These are phyloP conservation scores for Formicarius rufipectus DNA, from an alignment of 2,113 vertebrate species.

Conservation along the genomic window DNA sequence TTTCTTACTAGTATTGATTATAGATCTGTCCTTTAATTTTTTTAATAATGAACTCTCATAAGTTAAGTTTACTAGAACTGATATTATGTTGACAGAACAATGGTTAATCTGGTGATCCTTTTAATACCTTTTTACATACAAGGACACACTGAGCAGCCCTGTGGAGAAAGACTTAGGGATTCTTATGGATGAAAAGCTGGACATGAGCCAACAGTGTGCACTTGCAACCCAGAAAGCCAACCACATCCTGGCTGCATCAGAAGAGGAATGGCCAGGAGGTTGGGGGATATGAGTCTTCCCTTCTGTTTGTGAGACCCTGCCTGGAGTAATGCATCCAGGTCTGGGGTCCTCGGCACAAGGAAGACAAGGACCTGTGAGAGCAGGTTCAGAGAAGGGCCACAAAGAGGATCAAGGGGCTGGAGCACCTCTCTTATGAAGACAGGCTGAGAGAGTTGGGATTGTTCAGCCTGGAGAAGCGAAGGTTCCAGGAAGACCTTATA, in stretches of 20 bases:
- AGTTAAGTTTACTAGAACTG: not conserved
- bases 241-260: too few species aligned
- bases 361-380: not conserved
- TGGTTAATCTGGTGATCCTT: not conserved
- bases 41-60: not conserved
- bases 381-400: not conserved
- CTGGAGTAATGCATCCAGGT: not conserved
- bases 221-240: not conserved
- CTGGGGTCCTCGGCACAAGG: not conserved
- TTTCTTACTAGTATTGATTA: not conserved
- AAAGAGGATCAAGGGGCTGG: not conserved
- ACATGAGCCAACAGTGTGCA: not conserved
- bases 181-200: not conserved
- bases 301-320: not conserved
- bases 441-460: not conserved
- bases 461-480: not conserved
- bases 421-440: not conserved
- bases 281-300: fast-evolving
- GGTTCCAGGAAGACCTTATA: not conserved
- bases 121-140: not conserved
- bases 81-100: not conserved
- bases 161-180: not conserved
- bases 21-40: not conserved
- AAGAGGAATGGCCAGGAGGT: not conserved
- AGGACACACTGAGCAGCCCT: not conserved